Evolutionary conservation across 1,140 invertebrate genomes (phyloP).

Genomic region (Lycorma delicatula): DNA sequence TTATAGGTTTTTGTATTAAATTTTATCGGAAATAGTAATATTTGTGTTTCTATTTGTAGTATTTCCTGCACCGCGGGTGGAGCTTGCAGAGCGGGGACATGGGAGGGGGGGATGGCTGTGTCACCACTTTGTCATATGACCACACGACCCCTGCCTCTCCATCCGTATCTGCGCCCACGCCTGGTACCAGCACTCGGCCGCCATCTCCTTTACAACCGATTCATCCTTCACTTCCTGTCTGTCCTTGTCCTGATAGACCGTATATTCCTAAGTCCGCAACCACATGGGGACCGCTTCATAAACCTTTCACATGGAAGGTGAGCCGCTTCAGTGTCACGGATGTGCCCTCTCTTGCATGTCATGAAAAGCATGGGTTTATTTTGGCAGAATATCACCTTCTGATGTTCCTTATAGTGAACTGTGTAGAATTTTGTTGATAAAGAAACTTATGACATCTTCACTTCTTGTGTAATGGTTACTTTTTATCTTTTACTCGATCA

Average conservation of each 20-base stretch:
- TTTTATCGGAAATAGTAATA: too few species aligned
- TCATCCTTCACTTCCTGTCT: conserved; percentile 25
- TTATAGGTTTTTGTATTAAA: too few species aligned
- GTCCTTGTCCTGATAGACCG: conserved; percentile 38
- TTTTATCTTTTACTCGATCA: too few species aligned
- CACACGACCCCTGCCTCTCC: conserved; percentile 25
- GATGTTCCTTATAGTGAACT: too few species aligned
- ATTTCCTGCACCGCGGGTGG: conserved; percentile 38
- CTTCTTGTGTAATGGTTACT: too few species aligned
- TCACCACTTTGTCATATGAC: conserved; percentile 38
- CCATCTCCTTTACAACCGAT: neutral
- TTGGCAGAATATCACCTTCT: neutral
- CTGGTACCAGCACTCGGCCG: conserved; percentile 18
- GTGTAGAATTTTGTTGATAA: too few species aligned
- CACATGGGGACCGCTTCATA: conserved; percentile 54
- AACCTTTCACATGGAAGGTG: conserved; percentile 58
- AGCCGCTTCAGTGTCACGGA: conserved; percentile 34
- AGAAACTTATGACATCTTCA: too few species aligned
- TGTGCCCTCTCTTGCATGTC: conserved; percentile 5
- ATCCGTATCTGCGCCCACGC: conserved; percentile 22
- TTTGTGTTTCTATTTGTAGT: conserved; percentile 36
- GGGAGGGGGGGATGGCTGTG: conserved; percentile 28
- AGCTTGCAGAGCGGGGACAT: conserved; percentile 36
- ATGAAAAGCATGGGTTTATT: neutral
- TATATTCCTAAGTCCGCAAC: conserved; percentile 51